Base-by-base conservation (phyloP, 1,140 invertebrate species). In the Bombus breviceps region DNA sequence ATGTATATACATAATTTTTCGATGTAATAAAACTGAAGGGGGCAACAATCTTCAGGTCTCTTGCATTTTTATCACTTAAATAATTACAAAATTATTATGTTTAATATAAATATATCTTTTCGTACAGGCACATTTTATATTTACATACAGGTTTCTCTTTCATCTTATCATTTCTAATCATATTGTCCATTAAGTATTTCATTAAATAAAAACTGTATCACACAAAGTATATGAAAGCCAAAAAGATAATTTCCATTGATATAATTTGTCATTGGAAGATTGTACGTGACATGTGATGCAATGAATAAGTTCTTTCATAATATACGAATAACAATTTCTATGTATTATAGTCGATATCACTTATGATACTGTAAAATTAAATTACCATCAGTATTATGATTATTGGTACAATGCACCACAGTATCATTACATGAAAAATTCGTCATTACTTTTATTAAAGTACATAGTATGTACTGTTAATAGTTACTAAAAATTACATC, bases 81-180 rank as follows among this genome's bases (percentile, higher is more conserved):
- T 89, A 91, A 90, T 92, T 92, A 92, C 88, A 92, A 92, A 92
- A 92, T 84, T 86, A 90, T 81, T 89, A 91, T 86, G 85, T 79
- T 82, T 62, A 75, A 85, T 92, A 92, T 91, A 92, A 92, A 92
- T 92, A 92, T 89, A 64, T 86, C 66, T 92, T 86, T 71, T 89
- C 90, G 86, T 85, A 79, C 86, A 91, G 91, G 91, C 91, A 92
- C 89, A 77, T 91, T 81, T 91, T 91, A 86, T 90, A 75, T 91
- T 71, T 89, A 92, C 81, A 69, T 86, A 86, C 64, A 89, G 28
- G 53, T 77, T 64, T 69, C 37, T 15, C 25, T 80, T 72, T 78
- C 41, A 32, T 25, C 34, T 71, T 32, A 68, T 89, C 34, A 71
- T 75, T 86, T 76, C 25, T 43, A 68, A 81, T 59, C 41, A 41